These are phyloP conservation scores for Melozone crissalis DNA, from an alignment of 2,113 vertebrate genomes.

Conservation along the genomic window DNA sequence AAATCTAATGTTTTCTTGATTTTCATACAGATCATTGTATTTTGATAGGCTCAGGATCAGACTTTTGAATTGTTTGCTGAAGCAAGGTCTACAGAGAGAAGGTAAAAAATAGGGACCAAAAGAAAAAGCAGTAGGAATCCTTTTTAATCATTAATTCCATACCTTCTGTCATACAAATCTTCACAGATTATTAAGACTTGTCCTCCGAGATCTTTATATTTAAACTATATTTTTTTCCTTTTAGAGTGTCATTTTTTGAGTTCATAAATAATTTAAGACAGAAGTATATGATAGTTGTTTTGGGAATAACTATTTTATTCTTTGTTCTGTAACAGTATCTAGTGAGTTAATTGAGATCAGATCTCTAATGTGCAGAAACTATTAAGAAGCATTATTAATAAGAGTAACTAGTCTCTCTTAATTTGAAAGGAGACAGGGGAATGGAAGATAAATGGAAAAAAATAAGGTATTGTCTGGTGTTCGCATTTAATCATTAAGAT, in stretches of 20 bases:
- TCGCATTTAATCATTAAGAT: not conserved
- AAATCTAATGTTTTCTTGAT: not conserved
- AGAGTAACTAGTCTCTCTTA: not conserved
- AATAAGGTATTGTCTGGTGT: not conserved
- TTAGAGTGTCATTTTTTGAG: not conserved
- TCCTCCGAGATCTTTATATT: not conserved
- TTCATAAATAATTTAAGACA: not conserved
- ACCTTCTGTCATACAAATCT: not conserved
- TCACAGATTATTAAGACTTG: not conserved
- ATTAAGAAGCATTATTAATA: not conserved
- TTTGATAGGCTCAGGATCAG: not conserved
- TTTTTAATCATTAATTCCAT: not conserved
- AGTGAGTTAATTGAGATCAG: not conserved
- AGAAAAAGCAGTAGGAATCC: not conserved
- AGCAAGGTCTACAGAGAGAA: not conserved
- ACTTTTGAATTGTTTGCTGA: not conserved
- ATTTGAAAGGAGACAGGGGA: not conserved
- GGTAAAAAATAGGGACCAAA: not conserved
- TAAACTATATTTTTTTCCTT: not conserved
- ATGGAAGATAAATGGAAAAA: not conserved
- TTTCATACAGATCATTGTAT: not conserved
- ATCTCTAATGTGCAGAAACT: not conserved
- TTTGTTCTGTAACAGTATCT: not conserved
- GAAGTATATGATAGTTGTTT: not conserved
- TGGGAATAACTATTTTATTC: not conserved